Evolutionary conservation across 2,888 invertebrate species (phyloP), one percentile per base, ranked within the genome.

Genomic region (Cryptophagus acutangulus): DNA sequence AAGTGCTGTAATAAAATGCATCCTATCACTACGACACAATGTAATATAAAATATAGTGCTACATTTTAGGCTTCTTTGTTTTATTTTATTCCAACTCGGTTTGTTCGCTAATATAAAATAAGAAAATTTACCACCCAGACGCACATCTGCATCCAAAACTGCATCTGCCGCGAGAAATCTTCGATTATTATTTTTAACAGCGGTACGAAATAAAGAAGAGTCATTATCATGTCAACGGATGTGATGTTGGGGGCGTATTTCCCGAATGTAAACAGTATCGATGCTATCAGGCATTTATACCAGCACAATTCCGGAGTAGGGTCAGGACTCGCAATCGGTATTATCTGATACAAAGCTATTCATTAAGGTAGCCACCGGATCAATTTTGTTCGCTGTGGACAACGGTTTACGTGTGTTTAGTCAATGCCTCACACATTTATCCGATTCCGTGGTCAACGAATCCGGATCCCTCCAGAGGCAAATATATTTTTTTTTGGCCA

Each of bases 401-500:
- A 20, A 14, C 15, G 9, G 33, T 43, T 46, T 31, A 38, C 35
- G 41, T 41, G 40, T 42, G 41, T 45, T 48, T 40, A 48, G 44
- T 48, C 48, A 48, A 26, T 48, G 45, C 45, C 45, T 17, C 48
- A 45, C 45, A 42, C 48, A 43, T 48, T 48, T 46, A 28, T 46
- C 34, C 24, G 41, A 33, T 36, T n/a, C 35, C 38, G 45, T 36
- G 45, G 45, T 42, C 40, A 20, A 6, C n/a, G n/a, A n/a, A n/a
- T 36, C 25, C 10, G 29, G 10, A 4, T 33, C 33, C 33, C 33
- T 10, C 33, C 9, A 14, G 33, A n/a, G n/a, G n/a, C n/a, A n/a
- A n/a, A n/a, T n/a, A n/a, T n/a, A n/a, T n/a, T n/a, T n/a, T n/a
- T n/a, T n/a, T n/a, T n/a, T n/a, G n/a, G n/a, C n/a, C n/a, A n/a